Evolutionary conservation across 1,140 invertebrate species (phyloP), one percentile per base, ranked within the genome.

Genomic region (Drosophila erecta): DNA sequence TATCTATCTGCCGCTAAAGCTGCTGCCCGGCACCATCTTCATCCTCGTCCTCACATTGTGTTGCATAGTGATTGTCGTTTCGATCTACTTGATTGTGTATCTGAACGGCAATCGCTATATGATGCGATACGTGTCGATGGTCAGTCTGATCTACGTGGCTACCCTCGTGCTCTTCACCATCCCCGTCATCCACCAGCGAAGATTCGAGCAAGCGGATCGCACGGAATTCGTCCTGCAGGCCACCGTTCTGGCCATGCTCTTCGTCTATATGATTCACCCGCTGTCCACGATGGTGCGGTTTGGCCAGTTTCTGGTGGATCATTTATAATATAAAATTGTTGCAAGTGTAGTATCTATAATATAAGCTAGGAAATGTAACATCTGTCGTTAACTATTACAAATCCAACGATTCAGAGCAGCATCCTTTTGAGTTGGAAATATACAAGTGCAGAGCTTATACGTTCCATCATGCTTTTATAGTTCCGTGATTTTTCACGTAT

Each of bases 161-260:
- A 7, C 38, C 0, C 6, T 84, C 7, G 17, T 49, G 2, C 10
- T 84, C 8, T 84, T 65, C 40, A 44, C 44, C 1, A 11, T 61
- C 15, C 69, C 61, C 11, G 20, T 84, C 0, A 46, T 84, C 7
- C 59, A 84, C 11, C 56, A 84, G 11, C 58, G 81, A 5, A 59
- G 66, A 0, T 3, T 37, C 0, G 24, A 40, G 2, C 4, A 41
- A 4, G 1, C 66, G 10, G 2, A 41, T 0, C 10, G 41, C 2
- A 5, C 47, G 1, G 59, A 79, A 14, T 35, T 57, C 11, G 8
- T 84, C 2, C 22, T 79, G 0, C 62, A 73, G 5, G 65, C 62
- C 12, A 58, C 72, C 20, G 2, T 76, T 30, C 43, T 79, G n/a
- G 43, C 80, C n/a, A 4, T 49, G n/a, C 38, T 64, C 2, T 66